These are phyloP conservation scores for Brachionus manjavacas DNA, from an alignment of 1,140 invertebrate species.

Conservation along the genomic window DNA sequence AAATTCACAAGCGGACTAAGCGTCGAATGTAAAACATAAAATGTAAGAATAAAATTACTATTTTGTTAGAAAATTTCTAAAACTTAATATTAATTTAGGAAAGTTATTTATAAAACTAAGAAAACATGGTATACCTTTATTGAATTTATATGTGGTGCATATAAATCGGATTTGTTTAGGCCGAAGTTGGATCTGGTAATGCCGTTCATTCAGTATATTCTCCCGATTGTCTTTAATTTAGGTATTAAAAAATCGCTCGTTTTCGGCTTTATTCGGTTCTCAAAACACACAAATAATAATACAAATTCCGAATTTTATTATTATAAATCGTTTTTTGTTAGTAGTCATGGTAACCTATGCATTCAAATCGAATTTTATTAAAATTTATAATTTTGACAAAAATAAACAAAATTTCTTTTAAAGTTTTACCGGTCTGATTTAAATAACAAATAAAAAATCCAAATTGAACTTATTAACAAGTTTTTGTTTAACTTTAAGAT, in stretches of 20 bases:
- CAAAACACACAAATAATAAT: neutral
- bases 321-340: neutral
- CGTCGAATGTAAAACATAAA: neutral
- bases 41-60: neutral
- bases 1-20: neutral
- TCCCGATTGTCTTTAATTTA: neutral
- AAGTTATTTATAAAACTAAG: neutral
- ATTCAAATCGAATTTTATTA: neutral
- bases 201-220: neutral
- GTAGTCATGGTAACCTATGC: neutral
- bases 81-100: neutral
- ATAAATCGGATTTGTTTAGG: conserved; percentile 30
- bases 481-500: neutral
- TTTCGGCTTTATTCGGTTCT: neutral
- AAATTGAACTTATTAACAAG: neutral
- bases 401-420: neutral
- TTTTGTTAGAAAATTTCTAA: conserved; percentile 2
- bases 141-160: conserved; percentile 35
- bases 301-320: neutral
- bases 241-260: neutral
- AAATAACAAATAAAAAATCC: neutral
- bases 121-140: neutral
- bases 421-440: neutral
- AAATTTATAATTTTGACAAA: neutral
- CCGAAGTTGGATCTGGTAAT: neutral